Conservation (phyloP, 2,113 vertebrate genomes). For the Emydura subglobosa region DNA sequence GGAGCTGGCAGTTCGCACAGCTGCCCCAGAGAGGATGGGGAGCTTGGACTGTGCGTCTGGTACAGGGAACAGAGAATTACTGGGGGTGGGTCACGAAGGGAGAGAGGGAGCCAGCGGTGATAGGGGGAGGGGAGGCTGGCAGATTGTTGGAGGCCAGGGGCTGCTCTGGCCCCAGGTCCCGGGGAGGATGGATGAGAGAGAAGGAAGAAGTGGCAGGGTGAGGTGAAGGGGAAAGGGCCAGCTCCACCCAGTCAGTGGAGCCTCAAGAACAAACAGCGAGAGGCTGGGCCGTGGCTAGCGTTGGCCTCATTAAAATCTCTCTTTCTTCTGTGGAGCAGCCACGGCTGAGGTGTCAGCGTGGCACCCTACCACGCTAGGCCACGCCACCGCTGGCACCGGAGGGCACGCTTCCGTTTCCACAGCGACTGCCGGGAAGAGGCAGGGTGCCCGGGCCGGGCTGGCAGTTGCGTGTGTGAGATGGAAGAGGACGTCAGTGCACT, state of each 20-base stretch:
- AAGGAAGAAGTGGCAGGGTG: neutral
- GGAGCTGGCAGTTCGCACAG: neutral
- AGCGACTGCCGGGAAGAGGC: neutral
- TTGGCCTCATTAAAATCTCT: neutral
- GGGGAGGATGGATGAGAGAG: neutral
- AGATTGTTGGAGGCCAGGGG: neutral
- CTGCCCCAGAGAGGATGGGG: neutral
- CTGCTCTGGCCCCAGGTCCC: neutral
- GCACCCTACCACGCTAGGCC: fast-evolving
- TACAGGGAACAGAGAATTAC: neutral
- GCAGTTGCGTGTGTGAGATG: conserved; percentile 5
- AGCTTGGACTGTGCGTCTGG: neutral
- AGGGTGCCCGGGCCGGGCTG: neutral
- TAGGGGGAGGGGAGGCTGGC: neutral
- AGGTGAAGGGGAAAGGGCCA: neutral
- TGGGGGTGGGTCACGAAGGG: neutral
- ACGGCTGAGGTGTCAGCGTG: fast-evolving
- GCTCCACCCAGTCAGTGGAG: neutral
- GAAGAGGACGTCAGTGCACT: conserved; percentile 55
- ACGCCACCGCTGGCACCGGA: neutral
- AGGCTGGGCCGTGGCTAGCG: fast-evolving
- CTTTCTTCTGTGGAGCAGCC: neutral
- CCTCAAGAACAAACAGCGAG: conserved; percentile 39
- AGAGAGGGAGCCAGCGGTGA: neutral
- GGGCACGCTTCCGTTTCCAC: neutral